A percentile compares a stretch with the other conserved stretches of the same genome.
Conservation (phyloP, 2,888 invertebrate genomes). For the Selenia dentaria region DNA sequence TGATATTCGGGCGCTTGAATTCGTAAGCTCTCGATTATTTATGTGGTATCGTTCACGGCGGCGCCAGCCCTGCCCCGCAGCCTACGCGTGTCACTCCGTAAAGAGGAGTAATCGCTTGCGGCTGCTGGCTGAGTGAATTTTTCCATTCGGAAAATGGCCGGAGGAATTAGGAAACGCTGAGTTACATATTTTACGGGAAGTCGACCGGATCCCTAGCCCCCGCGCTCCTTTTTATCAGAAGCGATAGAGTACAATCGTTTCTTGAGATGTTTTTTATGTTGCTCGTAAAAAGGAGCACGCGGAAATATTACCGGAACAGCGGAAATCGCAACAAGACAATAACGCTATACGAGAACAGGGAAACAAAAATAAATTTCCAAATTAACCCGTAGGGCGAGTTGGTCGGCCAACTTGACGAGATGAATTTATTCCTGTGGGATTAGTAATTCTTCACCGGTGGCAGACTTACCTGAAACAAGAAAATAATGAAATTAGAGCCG, state of each 20-base stretch:
- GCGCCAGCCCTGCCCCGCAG: slow-evolving; percentile 47
- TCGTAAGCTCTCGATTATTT: slow-evolving; percentile 77
- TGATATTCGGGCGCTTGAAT: slow-evolving; percentile 59
- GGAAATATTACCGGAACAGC: slow-evolving; percentile 57
- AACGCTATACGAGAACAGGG: slow-evolving; percentile 39
- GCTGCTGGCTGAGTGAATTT: slow-evolving; percentile 71
- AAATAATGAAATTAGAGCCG: slow-evolving; percentile 26
- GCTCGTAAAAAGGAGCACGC: slow-evolving; percentile 63
- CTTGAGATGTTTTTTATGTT: slow-evolving; percentile 64
- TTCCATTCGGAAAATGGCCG: slow-evolving; percentile 74
- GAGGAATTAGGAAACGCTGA: slow-evolving; percentile 67
- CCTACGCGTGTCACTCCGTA: slow-evolving; percentile 64
- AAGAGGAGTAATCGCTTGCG: slow-evolving; percentile 75
- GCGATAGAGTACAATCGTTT: slow-evolving; percentile 42
- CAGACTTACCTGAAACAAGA: slow-evolving; percentile 39
- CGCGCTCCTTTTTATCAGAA: slow-evolving; percentile 34
- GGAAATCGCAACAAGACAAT: slow-evolving; percentile 53
- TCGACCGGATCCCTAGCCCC: slow-evolving; percentile 41
- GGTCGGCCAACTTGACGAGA: slow-evolving; percentile 1
- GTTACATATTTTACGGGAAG: slow-evolving; percentile 67
- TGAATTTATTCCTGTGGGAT: slow-evolving; percentile 25
- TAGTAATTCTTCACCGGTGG: slow-evolving; percentile 21
- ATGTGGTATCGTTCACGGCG: slow-evolving; percentile 54
- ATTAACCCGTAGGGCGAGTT: slow-evolving; percentile 25
- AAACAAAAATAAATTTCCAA: slow-evolving; percentile 51